These are phyloP conservation scores for Oasisia sp. DNA, from an alignment of 2,888 invertebrate species.

Conservation along the genomic window DNA sequence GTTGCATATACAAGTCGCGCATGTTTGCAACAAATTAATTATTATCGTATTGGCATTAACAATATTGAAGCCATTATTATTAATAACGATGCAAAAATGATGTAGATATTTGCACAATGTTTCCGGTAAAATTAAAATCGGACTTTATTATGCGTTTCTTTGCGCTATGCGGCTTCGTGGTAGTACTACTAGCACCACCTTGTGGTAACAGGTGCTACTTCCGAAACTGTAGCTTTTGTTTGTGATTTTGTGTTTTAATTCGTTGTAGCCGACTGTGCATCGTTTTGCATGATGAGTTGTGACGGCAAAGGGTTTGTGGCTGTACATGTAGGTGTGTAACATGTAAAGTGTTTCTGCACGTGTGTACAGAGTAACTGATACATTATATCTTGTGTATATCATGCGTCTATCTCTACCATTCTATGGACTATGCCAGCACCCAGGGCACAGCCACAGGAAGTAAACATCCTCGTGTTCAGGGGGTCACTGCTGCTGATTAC, in stretches of 20 bases:
- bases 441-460: too few species aligned
- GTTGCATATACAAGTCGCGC: neutral
- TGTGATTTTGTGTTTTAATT: neutral
- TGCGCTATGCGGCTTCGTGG: neutral
- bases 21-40: neutral
- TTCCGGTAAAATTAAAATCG: neutral
- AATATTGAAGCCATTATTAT: neutral
- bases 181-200: neutral
- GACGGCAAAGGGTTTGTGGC: constrained; percentile 17
- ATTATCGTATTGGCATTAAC: neutral
- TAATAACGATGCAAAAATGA: neutral
- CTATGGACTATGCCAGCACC: too few species aligned
- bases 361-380: neutral
- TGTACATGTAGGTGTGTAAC: constrained; percentile 2
- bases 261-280: neutral
- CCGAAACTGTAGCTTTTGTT: constrained; percentile 8
- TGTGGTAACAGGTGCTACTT: neutral
- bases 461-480: too few species aligned
- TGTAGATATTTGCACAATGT: neutral
- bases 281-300: neutral
- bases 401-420: too few species aligned
- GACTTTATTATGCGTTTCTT: neutral
- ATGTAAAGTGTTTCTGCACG: neutral
- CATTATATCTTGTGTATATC: too few species aligned
- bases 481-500: too few species aligned